phyloP scores from a whole-genome alignment of 2,797 vertebrate genomes.

The Chelmon rostratus region DNA sequence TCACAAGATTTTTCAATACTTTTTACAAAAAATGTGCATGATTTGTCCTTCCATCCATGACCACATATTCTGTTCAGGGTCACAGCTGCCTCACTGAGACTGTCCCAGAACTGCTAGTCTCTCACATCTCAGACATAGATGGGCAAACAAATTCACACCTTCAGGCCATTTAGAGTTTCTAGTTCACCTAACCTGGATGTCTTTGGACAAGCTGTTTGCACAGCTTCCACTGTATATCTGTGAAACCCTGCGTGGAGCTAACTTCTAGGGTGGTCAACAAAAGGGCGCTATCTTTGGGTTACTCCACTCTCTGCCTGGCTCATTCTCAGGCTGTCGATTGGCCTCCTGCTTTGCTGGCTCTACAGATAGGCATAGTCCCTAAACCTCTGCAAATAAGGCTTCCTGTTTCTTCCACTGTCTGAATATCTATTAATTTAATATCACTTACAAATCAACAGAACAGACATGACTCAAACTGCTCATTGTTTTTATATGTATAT shows the following conservation, averaged over 20 bases:
- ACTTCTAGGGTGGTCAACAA: conserved; percentile 25
- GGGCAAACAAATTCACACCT: conserved; percentile 49
- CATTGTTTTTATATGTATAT: too few relatives aligned
- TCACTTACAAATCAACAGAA: conserved; percentile 1
- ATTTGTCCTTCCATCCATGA: conserved; percentile 25
- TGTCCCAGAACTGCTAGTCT: conserved; percentile 31
- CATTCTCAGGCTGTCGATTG: conserved; percentile 10
- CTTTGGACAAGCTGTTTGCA: conserved; percentile 53
- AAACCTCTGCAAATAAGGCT: background rate
- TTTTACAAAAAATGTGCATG: conserved; percentile 10
- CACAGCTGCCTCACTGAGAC: conserved; percentile 34
- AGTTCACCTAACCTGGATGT: conserved; percentile 43
- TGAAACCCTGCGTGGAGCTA: conserved; percentile 24
- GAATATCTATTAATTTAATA: background rate
- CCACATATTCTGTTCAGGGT: conserved; percentile 24
- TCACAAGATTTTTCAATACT: background rate
- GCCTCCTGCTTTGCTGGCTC: conserved; percentile 8
- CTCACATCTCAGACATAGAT: conserved; percentile 30
- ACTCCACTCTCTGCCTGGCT: conserved; percentile 14
- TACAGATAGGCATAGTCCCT: background rate
- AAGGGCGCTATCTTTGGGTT: conserved; percentile 9
- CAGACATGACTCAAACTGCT: background rate
- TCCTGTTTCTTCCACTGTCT: conserved; percentile 1
- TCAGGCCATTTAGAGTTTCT: conserved; percentile 56
- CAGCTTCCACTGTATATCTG: conserved; percentile 25